These are phyloP conservation scores for Gallinago media DNA, from an alignment of 2,113 vertebrate genomes.

Conservation along the genomic window DNA sequence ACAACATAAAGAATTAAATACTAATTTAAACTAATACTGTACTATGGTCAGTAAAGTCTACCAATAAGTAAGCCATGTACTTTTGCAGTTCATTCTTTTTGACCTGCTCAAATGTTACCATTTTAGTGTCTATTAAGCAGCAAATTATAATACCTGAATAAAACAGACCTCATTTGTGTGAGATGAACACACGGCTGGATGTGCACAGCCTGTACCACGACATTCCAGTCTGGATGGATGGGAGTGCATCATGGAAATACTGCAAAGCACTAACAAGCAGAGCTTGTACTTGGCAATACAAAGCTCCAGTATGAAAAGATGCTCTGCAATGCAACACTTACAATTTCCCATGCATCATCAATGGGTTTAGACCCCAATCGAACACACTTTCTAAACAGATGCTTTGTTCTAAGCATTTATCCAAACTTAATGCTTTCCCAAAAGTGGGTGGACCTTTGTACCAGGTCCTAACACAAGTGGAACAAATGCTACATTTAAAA, in stretches of 20 bases:
- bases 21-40: background rate
- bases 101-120: rapidly evolving
- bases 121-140: background rate
- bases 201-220: rapidly evolving
- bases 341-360: background rate
- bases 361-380: background rate
- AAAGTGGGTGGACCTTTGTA: background rate
- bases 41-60: background rate
- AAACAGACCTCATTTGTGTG: background rate
- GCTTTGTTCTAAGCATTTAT: background rate
- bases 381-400: background rate
- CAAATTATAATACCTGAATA: background rate
- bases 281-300: background rate
- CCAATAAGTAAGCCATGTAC: background rate
- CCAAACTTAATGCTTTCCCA: background rate
- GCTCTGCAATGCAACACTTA: background rate
- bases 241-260: background rate
- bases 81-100: background rate
- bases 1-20: background rate
- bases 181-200: background rate
- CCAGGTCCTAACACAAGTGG: background rate
- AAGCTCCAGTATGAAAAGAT: rapidly evolving
- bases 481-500: background rate
- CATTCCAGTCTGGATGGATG: background rate
- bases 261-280: background rate